phyloP scores from a whole-genome alignment of 2,888 invertebrate species.

The Apeira syringaria region DNA sequence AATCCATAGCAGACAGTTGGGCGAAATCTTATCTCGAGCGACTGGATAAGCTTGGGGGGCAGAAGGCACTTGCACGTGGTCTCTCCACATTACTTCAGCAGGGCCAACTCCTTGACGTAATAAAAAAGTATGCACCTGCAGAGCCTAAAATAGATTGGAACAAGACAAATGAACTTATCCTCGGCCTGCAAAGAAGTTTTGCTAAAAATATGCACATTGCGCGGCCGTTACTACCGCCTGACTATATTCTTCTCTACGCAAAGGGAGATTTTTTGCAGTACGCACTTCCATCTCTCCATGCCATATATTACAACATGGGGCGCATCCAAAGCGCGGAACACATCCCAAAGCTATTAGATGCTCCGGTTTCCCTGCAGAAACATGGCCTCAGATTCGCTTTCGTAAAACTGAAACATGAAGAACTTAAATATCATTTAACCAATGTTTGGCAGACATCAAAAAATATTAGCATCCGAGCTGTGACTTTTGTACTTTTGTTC shows the following conservation, averaged over 20 bases:
- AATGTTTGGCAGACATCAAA: constrained; percentile 53
- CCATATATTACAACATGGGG: constrained; percentile 58
- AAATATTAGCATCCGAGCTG: constrained; percentile 57
- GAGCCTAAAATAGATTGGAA: constrained; percentile 56
- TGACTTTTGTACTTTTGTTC: constrained; percentile 53
- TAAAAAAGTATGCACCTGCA: constrained; percentile 53
- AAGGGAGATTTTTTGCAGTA: constrained; percentile 65
- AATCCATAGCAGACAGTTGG: constrained; percentile 49
- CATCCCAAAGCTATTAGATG: constrained; percentile 49
- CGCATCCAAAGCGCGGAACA: constrained; percentile 35
- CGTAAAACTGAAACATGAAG: constrained; percentile 43
- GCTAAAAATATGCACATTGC: constrained; percentile 64
- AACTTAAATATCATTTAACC: constrained; percentile 45
- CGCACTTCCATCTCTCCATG: constrained; percentile 56
- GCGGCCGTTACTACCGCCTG: constrained; percentile 57
- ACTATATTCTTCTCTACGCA: constrained; percentile 51
- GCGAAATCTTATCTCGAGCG: constrained; percentile 36
- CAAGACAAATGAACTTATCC: constrained; percentile 45
- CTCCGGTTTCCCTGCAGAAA: constrained; percentile 63
- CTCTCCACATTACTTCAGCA: constrained; percentile 49
- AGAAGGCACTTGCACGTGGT: constrained; percentile 49
- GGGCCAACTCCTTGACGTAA: constrained; percentile 40
- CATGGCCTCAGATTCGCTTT: constrained; percentile 60
- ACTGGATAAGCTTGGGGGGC: constrained; percentile 39
- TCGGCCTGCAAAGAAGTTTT: constrained; percentile 54